Evolutionary conservation across 2,888 invertebrate genomes (phyloP).

Genomic region (Dolichomitus sp.): DNA sequence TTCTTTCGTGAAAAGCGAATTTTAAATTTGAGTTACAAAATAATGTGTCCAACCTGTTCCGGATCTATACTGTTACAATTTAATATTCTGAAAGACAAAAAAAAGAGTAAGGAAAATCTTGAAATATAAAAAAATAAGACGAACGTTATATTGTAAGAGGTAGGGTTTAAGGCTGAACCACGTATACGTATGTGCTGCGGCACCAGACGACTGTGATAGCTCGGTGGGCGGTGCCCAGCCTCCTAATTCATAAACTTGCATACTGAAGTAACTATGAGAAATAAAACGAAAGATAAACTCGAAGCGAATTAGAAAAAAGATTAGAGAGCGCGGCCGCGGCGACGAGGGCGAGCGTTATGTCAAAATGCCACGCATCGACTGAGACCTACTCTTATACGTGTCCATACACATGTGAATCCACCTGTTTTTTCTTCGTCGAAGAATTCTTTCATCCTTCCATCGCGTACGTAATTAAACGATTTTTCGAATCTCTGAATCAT

Average conservation of each 20-base stretch:
- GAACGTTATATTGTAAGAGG: slow-evolving; percentile 79
- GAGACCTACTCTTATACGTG: slow-evolving; percentile 67
- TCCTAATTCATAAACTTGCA: slow-evolving; percentile 86
- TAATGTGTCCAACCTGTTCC: slow-evolving; percentile 24
- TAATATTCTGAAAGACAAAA: slow-evolving; percentile 56
- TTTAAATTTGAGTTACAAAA: neutral
- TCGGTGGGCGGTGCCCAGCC: slow-evolving; percentile 87
- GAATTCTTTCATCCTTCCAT: slow-evolving; percentile 41
- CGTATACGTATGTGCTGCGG: slow-evolving; percentile 87
- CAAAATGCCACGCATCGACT: slow-evolving; percentile 62
- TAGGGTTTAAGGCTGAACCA: slow-evolving; percentile 86
- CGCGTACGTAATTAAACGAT: slow-evolving; percentile 21
- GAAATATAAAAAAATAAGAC: slow-evolving; percentile 48
- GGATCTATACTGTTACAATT: slow-evolving; percentile 55
- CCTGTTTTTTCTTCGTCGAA: slow-evolving; percentile 33
- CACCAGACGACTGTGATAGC: slow-evolving; percentile 86
- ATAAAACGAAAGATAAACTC: slow-evolving; percentile 60
- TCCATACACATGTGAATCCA: slow-evolving; percentile 71
- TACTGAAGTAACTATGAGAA: slow-evolving; percentile 77
- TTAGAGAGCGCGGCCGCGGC: slow-evolving; percentile 49
- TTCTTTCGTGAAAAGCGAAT: neutral
- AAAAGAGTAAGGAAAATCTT: slow-evolving; percentile 44
- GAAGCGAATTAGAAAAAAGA: slow-evolving; percentile 60
- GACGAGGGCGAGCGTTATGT: slow-evolving; percentile 47
- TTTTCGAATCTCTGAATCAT: neutral